Base-by-base conservation (phyloP, 2,797 vertebrate species). In the Typhlichthys subterraneus region DNA sequence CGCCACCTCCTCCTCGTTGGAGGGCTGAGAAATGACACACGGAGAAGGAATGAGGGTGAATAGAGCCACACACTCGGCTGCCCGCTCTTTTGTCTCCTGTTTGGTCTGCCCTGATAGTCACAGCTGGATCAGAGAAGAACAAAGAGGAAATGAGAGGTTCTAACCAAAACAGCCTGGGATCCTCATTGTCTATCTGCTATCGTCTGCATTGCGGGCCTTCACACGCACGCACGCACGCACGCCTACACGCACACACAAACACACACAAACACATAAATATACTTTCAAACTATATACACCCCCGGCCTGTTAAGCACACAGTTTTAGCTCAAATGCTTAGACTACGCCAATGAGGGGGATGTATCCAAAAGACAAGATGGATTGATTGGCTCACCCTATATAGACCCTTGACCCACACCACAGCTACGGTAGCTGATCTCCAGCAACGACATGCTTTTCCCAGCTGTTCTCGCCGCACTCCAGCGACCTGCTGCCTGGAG, bases 91-190 rank as follows among this genome's bases (percentile, higher is more conserved):
- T 29, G 23, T 29, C 23, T 29, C 59, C 65, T 92, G 88, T 91
- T 92, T 88, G 82, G 90, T 90, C 91, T 92, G 67, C 88, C 88
- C 82, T 38, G 85, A 88, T 87, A 65, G 54, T 14, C 45, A 63
- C 74, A 63, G 59, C 76, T 63, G 47, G 72, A 89, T 89, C 82
- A 82, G 68, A 31, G 31, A 75, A 69, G 85, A 89, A 89, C 88
- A 91, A 89, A 89, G 70, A 57, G 38, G 1, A 12, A 59, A 61
- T 33, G 50, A 63, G 53, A 52, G 5, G 10, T n/a, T 61, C 19
- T 61, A 84, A 70, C 62, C 77, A 77, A 9, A 75, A 68, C 75
- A 76, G 61, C 61, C 45, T 48, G 31, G 33, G 65, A 77, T 75
- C 69, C 79, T 59, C 65, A 59, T 59, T 63, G 74, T 72, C 61